Conservation (phyloP, 2,888 invertebrate genomes). For the Limnephilus rhombicus region DNA sequence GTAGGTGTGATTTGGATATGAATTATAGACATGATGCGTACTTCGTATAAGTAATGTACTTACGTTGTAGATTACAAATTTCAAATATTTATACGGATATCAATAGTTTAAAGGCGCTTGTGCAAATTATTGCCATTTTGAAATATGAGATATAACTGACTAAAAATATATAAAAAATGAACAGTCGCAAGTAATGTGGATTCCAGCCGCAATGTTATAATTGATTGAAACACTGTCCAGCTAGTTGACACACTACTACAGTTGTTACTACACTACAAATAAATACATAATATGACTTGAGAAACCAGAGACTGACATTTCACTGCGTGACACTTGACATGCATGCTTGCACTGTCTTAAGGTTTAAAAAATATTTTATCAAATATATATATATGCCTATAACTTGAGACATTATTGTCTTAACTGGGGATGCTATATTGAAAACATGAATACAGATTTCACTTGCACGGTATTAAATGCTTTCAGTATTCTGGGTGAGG, state of each 20-base stretch:
- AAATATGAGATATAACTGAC: not conserved
- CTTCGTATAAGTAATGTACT: not conserved
- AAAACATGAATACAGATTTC: not conserved
- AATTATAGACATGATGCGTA: not conserved
- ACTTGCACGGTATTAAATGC: not conserved
- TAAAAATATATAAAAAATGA: not conserved
- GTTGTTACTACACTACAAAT: not conserved
- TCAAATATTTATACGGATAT: constrained; percentile 1
- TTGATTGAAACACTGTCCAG: constrained; percentile 1
- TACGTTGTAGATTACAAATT: not conserved
- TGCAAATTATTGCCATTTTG: constrained; percentile 11
- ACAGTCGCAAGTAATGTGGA: not conserved
- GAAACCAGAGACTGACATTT: not conserved
- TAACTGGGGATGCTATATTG: not conserved
- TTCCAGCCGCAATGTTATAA: not conserved
- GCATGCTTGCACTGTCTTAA: not conserved
- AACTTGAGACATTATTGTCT: not conserved
- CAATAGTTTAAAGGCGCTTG: not conserved
- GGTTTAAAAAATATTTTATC: not conserved
- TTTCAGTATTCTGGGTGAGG: not conserved
- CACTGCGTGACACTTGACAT: not conserved
- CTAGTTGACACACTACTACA: constrained; percentile 1
- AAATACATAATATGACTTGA: constrained; percentile 1
- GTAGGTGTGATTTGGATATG: constrained; percentile 31
- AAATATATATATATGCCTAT: not conserved